Evolutionary conservation across 2,113 vertebrate genomes (phyloP), one percentile per base, ranked within the genome.

Genomic region (Forbesichthys papilliferus): DNA sequence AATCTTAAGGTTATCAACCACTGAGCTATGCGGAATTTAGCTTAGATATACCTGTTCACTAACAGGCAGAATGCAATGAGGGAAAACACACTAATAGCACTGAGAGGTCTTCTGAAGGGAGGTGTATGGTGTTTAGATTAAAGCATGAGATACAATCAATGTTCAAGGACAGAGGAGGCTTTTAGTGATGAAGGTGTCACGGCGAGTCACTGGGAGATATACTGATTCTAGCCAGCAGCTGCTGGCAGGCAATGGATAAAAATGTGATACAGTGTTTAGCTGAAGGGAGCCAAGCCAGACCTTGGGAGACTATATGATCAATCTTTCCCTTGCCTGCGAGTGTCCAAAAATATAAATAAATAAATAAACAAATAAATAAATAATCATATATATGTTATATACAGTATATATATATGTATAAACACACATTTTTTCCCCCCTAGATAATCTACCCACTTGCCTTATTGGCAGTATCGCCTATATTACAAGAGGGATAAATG

Each of bases 151-250:
- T 75, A 60, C 85, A 81, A 88, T 87, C 88, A 88, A 61, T 71
- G 79, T 62, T 86, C 84, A 87, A 91, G 85, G 88, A 83, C 86
- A 68, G 77, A 56, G 69, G 77, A 80, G 69, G 58, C 66, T 83
- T 80, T 56, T 69, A 74, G 80, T 80, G 81, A 87, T 85, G 84
- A 88, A 84, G 77, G 82, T 87, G 82, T 85, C 86, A 81, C 8
- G 11, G 66, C 67, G 67, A 78, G 75, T 78, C 82, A 80, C 74
- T 18, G 69, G 58, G 67, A 89, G 85, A 86, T 79, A 78, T 76
- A 87, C 64, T 77, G 81, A 86, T 73, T 72, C 67, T 36, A 66
- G 51, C 63, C 75, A 79, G 73, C 77, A 79, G 77, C 86, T 68
- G 63, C 68, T 61, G 52, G 72, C 68, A 82, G 80, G 86, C 78